These are phyloP conservation scores for Rhopalosiphum maidis DNA, from an alignment of 1,140 invertebrate genomes.

Conservation along the genomic window DNA sequence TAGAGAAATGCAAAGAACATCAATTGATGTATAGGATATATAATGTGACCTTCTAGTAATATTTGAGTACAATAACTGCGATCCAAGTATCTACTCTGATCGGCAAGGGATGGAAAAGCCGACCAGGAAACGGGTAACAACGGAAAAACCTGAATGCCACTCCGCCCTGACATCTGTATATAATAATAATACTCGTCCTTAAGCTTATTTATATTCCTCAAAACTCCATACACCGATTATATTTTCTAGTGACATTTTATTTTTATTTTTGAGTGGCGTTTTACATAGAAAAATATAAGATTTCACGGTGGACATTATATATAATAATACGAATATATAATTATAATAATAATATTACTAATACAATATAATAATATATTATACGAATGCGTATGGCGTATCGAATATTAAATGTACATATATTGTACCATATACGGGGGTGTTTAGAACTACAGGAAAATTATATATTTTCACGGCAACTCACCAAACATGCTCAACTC, in stretches of 20 bases:
- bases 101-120: constrained; percentile 1
- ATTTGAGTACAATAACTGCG: constrained; percentile 26
- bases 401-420: background rate
- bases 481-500: background rate
- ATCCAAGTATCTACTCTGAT: constrained; percentile 21
- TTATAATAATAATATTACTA: background rate
- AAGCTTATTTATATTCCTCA: background rate
- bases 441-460: background rate
- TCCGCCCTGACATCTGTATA: background rate
- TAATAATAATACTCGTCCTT: background rate
- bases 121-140: background rate
- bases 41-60: constrained; percentile 6
- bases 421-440: background rate
- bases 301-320: background rate
- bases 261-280: background rate
- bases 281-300: background rate
- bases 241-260: background rate
- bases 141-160: background rate
- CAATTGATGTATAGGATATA: background rate
- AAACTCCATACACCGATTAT: background rate
- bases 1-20: background rate
- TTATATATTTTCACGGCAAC: background rate
- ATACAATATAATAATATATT: background rate
- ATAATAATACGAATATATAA: background rate
- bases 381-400: background rate